Conservation (phyloP, 2,113 vertebrate species). For the Camarhynchus parvulus region DNA sequence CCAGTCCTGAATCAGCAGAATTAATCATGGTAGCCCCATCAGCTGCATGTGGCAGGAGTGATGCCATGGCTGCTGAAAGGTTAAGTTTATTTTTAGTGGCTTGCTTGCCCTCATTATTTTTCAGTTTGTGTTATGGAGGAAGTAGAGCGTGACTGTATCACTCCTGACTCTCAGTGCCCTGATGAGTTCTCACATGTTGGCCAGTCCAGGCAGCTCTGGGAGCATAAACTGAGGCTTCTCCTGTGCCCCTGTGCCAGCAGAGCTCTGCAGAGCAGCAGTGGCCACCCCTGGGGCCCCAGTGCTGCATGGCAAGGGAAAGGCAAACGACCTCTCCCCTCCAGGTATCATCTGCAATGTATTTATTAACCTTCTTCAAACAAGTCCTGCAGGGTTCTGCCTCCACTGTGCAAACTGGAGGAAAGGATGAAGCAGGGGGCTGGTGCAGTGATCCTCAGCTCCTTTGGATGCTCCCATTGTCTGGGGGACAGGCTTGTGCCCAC, state of each 20-base stretch:
- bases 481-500: background rate
- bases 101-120: conserved; percentile 60
- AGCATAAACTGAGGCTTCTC: background rate
- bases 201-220: background rate
- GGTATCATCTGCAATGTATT: background rate
- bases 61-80: conserved; percentile 37
- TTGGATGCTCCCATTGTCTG: background rate
- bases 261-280: background rate
- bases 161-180: conserved; percentile 44
- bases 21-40: background rate
- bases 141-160: conserved; percentile 64
- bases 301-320: background rate
- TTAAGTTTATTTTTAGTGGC: conserved; percentile 71
- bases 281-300: background rate
- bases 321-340: background rate
- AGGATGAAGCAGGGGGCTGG: background rate
- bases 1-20: conserved; percentile 63
- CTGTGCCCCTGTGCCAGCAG: background rate
- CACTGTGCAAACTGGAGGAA: background rate
- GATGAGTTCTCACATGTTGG: conserved; percentile 18
- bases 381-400: background rate
- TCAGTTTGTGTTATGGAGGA: conserved; percentile 49
- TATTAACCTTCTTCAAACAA: conserved; percentile 37
- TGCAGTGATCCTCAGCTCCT: background rate
- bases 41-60: background rate